Evolutionary conservation across 1,140 invertebrate genomes (phyloP), one percentile per base, ranked within the genome.

Genomic region (Drosophila ironensis): DNA sequence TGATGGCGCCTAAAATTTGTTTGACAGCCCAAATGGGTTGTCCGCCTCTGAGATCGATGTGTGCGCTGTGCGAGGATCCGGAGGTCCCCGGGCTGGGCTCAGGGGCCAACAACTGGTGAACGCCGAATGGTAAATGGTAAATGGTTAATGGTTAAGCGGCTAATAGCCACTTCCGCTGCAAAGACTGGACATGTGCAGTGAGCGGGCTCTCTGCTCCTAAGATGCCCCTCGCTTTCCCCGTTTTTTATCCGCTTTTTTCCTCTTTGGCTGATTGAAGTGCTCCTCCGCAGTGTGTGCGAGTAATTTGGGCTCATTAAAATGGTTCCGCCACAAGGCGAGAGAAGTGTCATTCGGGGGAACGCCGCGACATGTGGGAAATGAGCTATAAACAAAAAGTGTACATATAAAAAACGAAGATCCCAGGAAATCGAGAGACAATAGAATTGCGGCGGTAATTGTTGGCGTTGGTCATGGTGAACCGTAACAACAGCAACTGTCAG

Each of bases 261-360:
- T 50, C 42, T 28, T 54, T 57, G 50, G 51, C 14, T 67, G 52
- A 77, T 63, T 60, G 54, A 76, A 69, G 6, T 6, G 25, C 69
- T 72, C 54, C 51, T 35, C 16, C 20, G 42, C 20, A 16, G 37
- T 27, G 30, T 42, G 33, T 41, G 59, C 28, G 33, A 63, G 56
- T 78, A 87, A 87, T 87, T 87, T 82, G 69, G 57, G 64, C 72
- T 87, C 82, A 87, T 87, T 87, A 87, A 87, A 82, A 87, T 74
- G 73, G 77, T 82, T 87, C 73, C 63, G 66, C 42, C 28, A 25
- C 60, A 41, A 48, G 63, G 45, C 42, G 52, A 56, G 48, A 37
- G 37, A 37, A 60, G 52, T 67, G 47, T 42, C 46, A 59, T 40
- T 57, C 30, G 27, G 44, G 51, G 24, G 44, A 35, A 57, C 20